phyloP scores from a whole-genome alignment of 2,113 vertebrate genomes.

The Ciconia maguari region DNA sequence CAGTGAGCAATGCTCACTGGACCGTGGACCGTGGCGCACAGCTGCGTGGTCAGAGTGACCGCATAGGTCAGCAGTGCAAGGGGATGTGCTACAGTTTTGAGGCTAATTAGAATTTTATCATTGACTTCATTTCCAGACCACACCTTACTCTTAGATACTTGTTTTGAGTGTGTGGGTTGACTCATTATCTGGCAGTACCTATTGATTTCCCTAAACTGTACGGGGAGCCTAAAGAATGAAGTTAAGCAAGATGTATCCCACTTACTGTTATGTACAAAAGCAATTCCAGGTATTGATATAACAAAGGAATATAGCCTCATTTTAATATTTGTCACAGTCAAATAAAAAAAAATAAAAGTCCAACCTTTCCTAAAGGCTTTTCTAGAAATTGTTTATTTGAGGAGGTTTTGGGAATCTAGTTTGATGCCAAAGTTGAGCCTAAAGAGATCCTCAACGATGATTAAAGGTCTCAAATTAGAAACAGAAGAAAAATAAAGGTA shows the following conservation, averaged over 20 bases:
- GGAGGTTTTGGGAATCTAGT: neutral
- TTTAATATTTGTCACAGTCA: neutral
- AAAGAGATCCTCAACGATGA: neutral
- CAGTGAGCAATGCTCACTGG: too few relatives aligned
- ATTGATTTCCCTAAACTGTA: neutral
- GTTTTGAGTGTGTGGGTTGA: neutral
- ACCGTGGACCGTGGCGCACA: fast-evolving
- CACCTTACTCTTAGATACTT: neutral
- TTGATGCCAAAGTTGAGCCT: neutral
- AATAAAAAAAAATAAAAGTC: neutral
- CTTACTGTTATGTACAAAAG: neutral
- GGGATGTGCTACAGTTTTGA: neutral
- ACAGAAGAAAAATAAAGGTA: neutral
- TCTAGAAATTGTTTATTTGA: neutral
- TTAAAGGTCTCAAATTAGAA: neutral
- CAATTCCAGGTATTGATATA: neutral
- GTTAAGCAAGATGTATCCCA: neutral
- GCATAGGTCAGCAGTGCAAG: fast-evolving
- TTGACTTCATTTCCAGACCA: neutral
- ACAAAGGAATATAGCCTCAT: neutral
- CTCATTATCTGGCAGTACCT: neutral
- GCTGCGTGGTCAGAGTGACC: neutral
- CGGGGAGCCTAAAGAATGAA: neutral
- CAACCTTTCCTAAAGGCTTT: neutral
- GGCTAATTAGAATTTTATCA: neutral